A percentile compares a stretch with the other conserved stretches of the same genome.
Conservation (phyloP, 1,140 invertebrate species). For the Cyrtorhinus lividipennis region DNA sequence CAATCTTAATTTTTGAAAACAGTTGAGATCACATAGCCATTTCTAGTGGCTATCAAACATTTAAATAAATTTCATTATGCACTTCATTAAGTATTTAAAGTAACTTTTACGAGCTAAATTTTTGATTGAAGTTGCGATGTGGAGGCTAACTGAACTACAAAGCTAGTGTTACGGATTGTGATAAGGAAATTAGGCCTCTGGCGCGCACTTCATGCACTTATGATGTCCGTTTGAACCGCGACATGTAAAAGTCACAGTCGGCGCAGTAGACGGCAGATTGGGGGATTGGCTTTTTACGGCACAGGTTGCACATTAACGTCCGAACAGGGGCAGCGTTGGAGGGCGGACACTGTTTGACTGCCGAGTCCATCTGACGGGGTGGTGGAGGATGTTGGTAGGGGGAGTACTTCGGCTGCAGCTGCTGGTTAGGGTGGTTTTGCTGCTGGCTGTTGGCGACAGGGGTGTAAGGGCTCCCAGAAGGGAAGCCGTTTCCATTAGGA, state of each 20-base stretch:
- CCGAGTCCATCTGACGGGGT: constrained; percentile 22
- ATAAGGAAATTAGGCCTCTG: too few species aligned
- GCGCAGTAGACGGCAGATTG: constrained; percentile 64
- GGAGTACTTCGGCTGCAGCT: constrained; percentile 25
- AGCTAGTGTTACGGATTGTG: too few species aligned
- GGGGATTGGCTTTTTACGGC: constrained; percentile 61
- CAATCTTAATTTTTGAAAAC: too few species aligned
- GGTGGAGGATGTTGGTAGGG: constrained; percentile 31
- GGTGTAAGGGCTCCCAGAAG: background rate
- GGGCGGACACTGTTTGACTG: constrained; percentile 14
- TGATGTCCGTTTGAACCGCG: constrained; percentile 64
- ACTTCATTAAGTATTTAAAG: too few species aligned
- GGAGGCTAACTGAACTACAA: too few species aligned
- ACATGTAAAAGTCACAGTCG: constrained; percentile 85
- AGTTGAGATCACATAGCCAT: too few species aligned
- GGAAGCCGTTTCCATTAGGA: background rate
- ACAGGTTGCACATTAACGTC: constrained; percentile 55
- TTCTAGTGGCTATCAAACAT: too few species aligned
- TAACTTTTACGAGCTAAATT: too few species aligned
- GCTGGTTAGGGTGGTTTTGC: constrained; percentile 13
- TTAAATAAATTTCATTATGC: too few species aligned
- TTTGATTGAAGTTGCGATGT: too few species aligned
- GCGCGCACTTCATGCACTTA: too few species aligned
- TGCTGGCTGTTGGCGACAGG: background rate
- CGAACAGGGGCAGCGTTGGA: constrained; percentile 23